Conservation (phyloP, 2,797 vertebrate genomes). For the Manis javanica region DNA sequence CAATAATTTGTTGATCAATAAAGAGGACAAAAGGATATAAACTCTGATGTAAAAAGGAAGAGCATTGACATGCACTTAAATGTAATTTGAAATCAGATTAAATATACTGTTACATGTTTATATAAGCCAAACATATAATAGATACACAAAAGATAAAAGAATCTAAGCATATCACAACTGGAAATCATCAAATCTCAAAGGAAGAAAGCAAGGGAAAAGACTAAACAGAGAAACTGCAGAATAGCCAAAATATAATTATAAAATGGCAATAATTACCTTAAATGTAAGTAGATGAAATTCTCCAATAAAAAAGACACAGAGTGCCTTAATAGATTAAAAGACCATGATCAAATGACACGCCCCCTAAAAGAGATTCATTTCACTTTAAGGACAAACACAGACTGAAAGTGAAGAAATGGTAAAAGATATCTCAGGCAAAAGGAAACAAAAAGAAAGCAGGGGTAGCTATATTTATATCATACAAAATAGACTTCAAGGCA, state of each 20-base stretch:
- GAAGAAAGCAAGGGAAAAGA: background rate
- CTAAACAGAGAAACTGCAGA: background rate
- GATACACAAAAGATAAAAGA: background rate
- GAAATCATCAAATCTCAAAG: background rate
- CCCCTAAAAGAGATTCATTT: background rate
- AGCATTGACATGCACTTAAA: background rate
- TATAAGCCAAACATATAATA: background rate
- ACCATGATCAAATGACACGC: background rate
- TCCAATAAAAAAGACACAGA: background rate
- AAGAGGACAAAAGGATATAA: background rate
- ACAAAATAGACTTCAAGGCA: background rate
- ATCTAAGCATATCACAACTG: background rate
- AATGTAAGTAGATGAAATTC: background rate
- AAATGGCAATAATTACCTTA: background rate
- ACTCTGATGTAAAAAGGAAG: background rate
- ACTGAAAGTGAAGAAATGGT: background rate
- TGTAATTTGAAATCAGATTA: background rate
- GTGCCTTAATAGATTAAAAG: background rate
- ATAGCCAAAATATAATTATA: background rate
- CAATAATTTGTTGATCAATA: background rate
- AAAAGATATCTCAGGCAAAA: background rate
- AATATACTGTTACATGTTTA: background rate
- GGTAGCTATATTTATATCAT: background rate
- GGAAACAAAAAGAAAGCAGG: background rate
- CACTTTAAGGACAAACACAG: background rate